phyloP scores from a whole-genome alignment of 2,113 vertebrate genomes.

The Illadopsis cleaveri region DNA sequence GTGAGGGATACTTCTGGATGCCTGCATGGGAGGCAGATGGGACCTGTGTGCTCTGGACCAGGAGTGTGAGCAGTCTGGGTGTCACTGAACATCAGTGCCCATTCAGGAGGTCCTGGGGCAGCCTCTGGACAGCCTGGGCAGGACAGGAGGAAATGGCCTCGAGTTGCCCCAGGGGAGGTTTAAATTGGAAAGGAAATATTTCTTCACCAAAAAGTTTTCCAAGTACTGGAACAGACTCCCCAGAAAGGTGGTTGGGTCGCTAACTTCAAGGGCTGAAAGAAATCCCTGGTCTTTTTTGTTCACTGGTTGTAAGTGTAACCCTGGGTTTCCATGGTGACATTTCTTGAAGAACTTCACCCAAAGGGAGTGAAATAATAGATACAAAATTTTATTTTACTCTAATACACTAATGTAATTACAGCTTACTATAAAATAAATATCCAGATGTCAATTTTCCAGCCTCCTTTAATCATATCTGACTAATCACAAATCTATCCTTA shows the following conservation, averaged over 20 bases:
- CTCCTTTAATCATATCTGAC: not conserved
- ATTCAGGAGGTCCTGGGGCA: not conserved
- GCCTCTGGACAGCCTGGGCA: not conserved
- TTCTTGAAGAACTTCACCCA: not conserved
- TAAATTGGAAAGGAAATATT: not conserved
- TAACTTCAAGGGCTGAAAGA: not conserved
- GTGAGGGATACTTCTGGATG: fast-evolving
- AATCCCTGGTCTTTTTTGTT: not conserved
- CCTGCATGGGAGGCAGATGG: not conserved
- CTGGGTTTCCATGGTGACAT: not conserved
- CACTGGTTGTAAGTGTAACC: not conserved
- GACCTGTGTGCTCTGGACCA: not conserved
- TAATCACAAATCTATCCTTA: not conserved
- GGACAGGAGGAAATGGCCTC: not conserved
- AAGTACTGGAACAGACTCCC: not conserved
- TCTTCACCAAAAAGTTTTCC: not conserved
- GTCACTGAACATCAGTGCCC: not conserved
- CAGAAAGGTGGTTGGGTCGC: not conserved
- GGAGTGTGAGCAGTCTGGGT: not conserved
- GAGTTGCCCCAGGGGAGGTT: not conserved
- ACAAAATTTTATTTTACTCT: not conserved
- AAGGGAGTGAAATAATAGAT: not conserved
- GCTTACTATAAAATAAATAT: not conserved
- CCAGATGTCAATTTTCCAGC: not conserved
- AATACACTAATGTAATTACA: not conserved